Evolutionary conservation across 2,888 invertebrate genomes (phyloP).

Genomic region (Ichneumon xanthorius): DNA sequence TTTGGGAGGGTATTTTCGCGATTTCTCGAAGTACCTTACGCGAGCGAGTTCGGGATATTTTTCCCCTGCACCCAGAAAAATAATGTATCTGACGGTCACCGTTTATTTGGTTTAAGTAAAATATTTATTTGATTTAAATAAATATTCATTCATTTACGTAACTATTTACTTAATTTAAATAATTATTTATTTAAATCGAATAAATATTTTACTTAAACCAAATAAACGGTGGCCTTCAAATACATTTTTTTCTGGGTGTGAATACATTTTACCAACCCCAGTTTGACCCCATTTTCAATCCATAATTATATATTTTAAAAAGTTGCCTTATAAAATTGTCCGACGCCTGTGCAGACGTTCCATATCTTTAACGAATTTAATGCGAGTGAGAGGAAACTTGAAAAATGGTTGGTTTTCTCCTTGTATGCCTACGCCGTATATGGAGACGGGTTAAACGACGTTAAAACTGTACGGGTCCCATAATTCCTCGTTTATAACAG

Average conservation of each 20-base stretch:
- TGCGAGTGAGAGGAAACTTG: not conserved
- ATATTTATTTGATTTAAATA: too few species aligned
- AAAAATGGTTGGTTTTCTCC: constrained; percentile 34
- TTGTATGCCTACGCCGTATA: not conserved
- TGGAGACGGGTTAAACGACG: not conserved
- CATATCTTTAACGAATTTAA: not conserved
- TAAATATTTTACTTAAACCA: too few species aligned
- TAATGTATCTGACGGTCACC: too few species aligned
- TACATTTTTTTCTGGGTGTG: not conserved
- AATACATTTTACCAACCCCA: not conserved
- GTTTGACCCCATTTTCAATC: constrained; percentile 62
- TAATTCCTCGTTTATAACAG: constrained; percentile 45
- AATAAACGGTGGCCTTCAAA: too few species aligned
- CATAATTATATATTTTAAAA: too few species aligned
- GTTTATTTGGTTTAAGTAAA: too few species aligned
- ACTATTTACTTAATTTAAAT: too few species aligned
- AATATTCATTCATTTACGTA: too few species aligned
- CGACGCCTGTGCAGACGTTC: not conserved
- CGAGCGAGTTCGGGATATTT: not conserved
- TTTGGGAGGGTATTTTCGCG: constrained; percentile 25
- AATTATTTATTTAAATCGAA: too few species aligned
- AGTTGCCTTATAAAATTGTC: constrained; percentile 11
- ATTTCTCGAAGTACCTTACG: not conserved
- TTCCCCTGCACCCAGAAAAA: too few species aligned
- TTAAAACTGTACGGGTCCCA: constrained; percentile 33